Evolutionary conservation across 2,113 vertebrate species (phyloP).

Genomic region (Bothrops jararaca): DNA sequence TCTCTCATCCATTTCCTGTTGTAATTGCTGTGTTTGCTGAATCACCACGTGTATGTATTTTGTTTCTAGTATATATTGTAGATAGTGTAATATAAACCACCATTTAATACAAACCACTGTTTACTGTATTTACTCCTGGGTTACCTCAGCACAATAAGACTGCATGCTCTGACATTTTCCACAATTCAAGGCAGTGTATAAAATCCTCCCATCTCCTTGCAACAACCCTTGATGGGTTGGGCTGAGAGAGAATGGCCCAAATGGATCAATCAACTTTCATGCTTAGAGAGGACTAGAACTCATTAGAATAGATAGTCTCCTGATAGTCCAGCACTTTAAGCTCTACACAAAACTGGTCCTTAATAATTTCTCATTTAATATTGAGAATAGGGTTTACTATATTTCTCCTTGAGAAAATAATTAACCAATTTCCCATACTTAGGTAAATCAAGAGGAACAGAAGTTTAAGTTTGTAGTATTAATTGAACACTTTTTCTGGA

Average conservation of each 20-base stretch:
- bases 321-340: not conserved
- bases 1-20: too few relatives aligned
- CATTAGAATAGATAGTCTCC: not conserved
- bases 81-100: too few relatives aligned
- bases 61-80: too few relatives aligned
- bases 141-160: too few relatives aligned
- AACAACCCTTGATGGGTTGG: not conserved
- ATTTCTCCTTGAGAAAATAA: not conserved
- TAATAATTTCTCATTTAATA: not conserved
- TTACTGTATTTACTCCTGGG: too few relatives aligned
- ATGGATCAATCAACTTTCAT: not conserved
- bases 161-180: not conserved
- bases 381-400: not conserved
- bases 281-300: not conserved
- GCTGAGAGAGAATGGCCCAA: not conserved
- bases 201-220: not conserved
- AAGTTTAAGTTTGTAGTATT: not conserved
- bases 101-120: too few relatives aligned
- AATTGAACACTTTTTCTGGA: not conserved
- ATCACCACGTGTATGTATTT: too few relatives aligned
- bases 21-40: too few relatives aligned
- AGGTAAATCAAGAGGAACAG: not conserved
- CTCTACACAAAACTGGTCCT: not conserved
- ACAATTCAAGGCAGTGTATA: not conserved
- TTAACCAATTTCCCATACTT: not conserved